phyloP scores from a whole-genome alignment of 64 coral and sea anemone species.

The Cladopsammia gracilis region DNA sequence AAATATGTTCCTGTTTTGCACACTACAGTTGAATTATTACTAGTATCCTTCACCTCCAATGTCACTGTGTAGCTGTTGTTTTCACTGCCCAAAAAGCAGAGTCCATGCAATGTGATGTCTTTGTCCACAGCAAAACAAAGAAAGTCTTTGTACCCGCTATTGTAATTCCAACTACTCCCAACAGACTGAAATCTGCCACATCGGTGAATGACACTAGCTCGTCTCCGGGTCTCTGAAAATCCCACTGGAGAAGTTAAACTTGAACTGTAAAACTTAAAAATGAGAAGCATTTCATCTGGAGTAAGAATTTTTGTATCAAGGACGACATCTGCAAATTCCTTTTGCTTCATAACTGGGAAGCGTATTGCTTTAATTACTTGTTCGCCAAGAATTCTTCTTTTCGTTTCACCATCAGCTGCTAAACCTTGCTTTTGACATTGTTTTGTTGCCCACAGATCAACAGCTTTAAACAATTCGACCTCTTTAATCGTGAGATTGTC shows the following conservation, averaged over 20 bases:
- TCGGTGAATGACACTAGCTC: not conserved
- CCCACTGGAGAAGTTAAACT: not conserved
- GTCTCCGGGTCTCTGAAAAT: not conserved
- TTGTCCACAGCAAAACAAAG: not conserved
- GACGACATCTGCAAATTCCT: not conserved
- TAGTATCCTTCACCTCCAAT: too few species aligned
- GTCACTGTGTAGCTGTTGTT: too few species aligned
- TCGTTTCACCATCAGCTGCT: not conserved
- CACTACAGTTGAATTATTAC: too few species aligned
- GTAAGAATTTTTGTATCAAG: not conserved
- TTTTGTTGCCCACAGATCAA: not conserved
- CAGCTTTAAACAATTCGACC: constrained; percentile 2
- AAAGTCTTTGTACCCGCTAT: not conserved
- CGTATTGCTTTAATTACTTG: not conserved
- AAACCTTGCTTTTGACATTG: not conserved
- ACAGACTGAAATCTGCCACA: too few species aligned
- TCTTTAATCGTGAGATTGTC: not conserved
- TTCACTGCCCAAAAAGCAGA: too few species aligned
- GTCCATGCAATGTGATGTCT: not conserved
- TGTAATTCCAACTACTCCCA: not conserved
- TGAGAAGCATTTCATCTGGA: not conserved
- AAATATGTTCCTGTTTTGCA: too few species aligned
- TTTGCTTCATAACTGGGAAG: not conserved
- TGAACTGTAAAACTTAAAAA: not conserved
- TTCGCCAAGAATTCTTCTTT: constrained; percentile 25